Percentiles rank a stretch among this genome's conserved stretches.
Conservation (phyloP, 2,797 vertebrate genomes). For the Hemibagrus guttatus region DNA sequence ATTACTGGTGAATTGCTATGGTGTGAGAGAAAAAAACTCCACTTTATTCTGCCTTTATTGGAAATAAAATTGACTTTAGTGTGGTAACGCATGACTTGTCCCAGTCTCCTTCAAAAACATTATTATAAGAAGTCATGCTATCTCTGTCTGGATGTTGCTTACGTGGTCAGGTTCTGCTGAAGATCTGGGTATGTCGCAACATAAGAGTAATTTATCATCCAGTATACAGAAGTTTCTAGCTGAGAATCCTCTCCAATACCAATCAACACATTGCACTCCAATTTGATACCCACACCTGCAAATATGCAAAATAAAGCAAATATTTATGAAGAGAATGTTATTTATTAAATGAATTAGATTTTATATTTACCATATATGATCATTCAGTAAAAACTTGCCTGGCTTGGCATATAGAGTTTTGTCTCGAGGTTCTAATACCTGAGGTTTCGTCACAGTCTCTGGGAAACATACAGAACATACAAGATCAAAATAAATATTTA, state of each 20-base stretch:
- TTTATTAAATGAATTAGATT: neutral
- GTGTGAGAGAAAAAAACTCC: no score
- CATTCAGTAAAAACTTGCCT: constrained; percentile 14
- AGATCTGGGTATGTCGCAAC: neutral
- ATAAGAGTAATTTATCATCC: constrained; percentile 22
- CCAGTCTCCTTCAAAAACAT: neutral
- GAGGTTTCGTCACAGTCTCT: constrained; percentile 6
- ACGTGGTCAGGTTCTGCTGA: constrained; percentile 14
- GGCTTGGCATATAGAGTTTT: constrained; percentile 10
- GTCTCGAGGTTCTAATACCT: constrained; percentile 28
- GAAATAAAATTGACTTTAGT: neutral
- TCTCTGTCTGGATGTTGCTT: constrained; percentile 1
- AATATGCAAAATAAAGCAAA: neutral
- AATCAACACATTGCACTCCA: constrained; percentile 32
- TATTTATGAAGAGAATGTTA: neutral
- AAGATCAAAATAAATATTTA: no score
- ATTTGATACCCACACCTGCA: constrained; percentile 5
- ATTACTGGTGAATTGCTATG: no score
- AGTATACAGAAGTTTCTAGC: neutral
- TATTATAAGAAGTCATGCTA: neutral
- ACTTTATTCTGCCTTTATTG: neutral
- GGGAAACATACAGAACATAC: neutral
- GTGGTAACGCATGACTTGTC: neutral
- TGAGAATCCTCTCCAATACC: neutral
- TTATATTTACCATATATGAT: neutral